Conservation (phyloP, 2,113 vertebrate species). For the Choloepus hoffmanni region DNA sequence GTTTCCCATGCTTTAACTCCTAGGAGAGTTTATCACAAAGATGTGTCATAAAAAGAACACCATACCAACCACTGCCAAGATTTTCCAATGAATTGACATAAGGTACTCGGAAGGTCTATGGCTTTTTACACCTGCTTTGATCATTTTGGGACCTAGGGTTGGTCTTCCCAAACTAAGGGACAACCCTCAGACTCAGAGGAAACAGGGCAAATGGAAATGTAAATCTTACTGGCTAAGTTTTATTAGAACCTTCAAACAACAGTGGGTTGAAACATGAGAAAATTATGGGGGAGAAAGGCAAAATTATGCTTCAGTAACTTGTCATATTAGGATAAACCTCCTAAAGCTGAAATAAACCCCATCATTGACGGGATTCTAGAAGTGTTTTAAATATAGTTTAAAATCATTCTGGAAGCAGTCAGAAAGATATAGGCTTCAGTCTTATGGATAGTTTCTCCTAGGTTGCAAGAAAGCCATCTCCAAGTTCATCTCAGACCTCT, state of each 20-base stretch:
- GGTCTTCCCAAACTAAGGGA: neutral
- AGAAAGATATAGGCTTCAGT: neutral
- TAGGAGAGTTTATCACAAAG: neutral
- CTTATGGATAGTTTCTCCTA: neutral
- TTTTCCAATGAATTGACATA: neutral
- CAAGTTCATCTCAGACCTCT: neutral
- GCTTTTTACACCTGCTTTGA: neutral
- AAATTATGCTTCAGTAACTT: neutral
- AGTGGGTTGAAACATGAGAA: neutral
- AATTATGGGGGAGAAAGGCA: neutral
- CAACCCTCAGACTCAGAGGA: neutral
- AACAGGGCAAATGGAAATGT: neutral
- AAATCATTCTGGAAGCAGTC: neutral
- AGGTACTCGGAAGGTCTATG: neutral
- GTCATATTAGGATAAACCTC: neutral
- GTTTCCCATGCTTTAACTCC: neutral
- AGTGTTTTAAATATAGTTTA: neutral
- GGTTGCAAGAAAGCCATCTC: neutral
- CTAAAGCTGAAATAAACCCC: neutral
- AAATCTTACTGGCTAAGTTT: neutral
- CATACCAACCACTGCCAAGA: neutral
- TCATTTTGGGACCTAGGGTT: neutral
- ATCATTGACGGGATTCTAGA: neutral
- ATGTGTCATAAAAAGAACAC: neutral
- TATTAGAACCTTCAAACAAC: neutral